A percentile compares a stretch with the other conserved stretches of the same genome.
Conservation (phyloP, 2,888 invertebrate species). For the Hyposoter didymator region DNA sequence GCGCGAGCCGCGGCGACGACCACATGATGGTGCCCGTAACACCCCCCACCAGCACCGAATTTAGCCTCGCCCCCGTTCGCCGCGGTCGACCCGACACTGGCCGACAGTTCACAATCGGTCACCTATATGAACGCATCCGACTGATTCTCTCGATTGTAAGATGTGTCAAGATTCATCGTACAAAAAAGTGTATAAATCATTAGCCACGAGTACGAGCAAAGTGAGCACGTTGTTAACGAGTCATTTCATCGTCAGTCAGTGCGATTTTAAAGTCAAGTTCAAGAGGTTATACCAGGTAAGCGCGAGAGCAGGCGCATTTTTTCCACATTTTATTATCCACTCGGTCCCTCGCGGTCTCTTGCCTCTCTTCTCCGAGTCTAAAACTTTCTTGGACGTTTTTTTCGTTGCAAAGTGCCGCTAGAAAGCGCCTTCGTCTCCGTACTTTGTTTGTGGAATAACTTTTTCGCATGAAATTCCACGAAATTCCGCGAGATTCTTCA, state of each 20-base stretch:
- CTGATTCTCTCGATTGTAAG: constrained; percentile 67
- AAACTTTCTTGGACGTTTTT: constrained; percentile 16
- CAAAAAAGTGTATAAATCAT: constrained; percentile 69
- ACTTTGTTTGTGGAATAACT: background rate
- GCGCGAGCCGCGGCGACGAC: constrained; percentile 52
- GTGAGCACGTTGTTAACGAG: constrained; percentile 59
- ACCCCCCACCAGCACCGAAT: constrained; percentile 70
- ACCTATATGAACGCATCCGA: constrained; percentile 73
- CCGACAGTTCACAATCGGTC: constrained; percentile 76
- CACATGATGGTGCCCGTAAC: constrained; percentile 68
- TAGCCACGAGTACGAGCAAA: constrained; percentile 65
- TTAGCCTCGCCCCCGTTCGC: constrained; percentile 75
- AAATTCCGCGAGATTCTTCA: background rate
- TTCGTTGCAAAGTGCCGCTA: background rate
- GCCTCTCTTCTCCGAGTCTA: background rate
- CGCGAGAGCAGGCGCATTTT: constrained; percentile 20
- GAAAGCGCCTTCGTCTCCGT: constrained; percentile 3
- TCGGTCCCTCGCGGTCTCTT: background rate
- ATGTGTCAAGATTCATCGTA: constrained; percentile 74
- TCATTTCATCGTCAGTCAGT: constrained; percentile 65
- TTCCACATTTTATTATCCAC: constrained; percentile 35
- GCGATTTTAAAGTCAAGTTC: constrained; percentile 73
- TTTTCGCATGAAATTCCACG: background rate
- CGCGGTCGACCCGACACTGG: constrained; percentile 72
- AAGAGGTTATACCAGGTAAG: constrained; percentile 74